Evolutionary conservation across 2,888 invertebrate species (phyloP).

Genomic region (Cacoxenus indagator): DNA sequence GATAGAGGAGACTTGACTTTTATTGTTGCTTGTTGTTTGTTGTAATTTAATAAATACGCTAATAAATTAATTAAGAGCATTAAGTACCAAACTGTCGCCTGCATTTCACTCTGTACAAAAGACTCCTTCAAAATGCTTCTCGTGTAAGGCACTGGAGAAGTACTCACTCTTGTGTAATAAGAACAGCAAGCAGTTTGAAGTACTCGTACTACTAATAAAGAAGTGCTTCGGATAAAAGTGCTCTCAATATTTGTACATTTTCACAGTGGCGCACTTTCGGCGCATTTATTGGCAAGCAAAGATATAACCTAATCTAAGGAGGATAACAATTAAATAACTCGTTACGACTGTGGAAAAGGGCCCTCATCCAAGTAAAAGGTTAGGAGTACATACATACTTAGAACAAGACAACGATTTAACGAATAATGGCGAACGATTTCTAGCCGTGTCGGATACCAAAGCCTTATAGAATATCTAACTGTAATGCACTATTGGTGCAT

Average conservation of each 20-base stretch:
- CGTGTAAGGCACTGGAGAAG: no score
- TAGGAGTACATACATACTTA: not conserved
- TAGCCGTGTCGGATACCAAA: not conserved
- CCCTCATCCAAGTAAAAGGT: not conserved
- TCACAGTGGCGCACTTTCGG: constrained; percentile 8
- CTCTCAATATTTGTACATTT: not conserved
- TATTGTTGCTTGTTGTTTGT: constrained; percentile 11
- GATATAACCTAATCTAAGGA: not conserved
- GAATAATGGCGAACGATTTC: not conserved
- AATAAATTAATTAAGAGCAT: no score
- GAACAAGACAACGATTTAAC: not conserved
- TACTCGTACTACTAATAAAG: no score
- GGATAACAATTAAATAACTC: constrained; percentile 1
- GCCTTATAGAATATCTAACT: not conserved
- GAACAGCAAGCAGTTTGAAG: no score
- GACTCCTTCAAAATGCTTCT: no score
- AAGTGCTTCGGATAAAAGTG: no score
- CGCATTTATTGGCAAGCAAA: constrained; percentile 17
- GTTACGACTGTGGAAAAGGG: not conserved
- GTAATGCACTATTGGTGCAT: constrained; percentile 15
- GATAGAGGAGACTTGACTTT: constrained; percentile 40
- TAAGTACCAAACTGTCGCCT: no score
- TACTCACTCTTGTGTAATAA: no score
- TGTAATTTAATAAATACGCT: constrained; percentile 10
- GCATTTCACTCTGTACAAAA: no score